phyloP scores from a whole-genome alignment of 2,797 vertebrate genomes.

The Leucoraja ocellata region DNA sequence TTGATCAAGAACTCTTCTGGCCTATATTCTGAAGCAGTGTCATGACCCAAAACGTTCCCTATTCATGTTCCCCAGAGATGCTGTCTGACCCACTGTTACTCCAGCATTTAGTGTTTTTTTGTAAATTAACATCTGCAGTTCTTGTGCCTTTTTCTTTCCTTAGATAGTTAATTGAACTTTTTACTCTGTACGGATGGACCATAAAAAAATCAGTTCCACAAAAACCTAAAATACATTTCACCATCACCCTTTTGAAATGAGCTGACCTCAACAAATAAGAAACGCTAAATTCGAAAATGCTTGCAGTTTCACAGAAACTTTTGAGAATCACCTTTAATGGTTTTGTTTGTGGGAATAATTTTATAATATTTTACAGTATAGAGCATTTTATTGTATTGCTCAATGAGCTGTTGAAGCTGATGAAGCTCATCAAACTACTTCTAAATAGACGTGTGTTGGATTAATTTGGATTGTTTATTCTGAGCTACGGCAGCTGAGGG shows the following conservation, averaged over 20 bases:
- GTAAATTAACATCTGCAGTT: no score
- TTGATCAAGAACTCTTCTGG: not conserved
- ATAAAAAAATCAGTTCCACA: not conserved
- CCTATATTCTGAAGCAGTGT: not conserved
- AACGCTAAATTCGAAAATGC: not conserved
- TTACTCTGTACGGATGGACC: not conserved
- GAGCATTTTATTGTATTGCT: not conserved
- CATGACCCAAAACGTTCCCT: no score
- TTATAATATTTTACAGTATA: no score
- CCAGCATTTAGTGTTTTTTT: no score
- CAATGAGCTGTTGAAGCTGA: not conserved
- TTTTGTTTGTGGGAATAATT: not conserved
- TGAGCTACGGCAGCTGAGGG: no score
- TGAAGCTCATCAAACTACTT: not conserved
- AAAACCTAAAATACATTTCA: not conserved
- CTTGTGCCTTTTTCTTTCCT: not conserved
- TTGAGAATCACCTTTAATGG: not conserved
- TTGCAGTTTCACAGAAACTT: not conserved
- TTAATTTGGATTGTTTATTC: no score
- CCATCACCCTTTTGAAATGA: not conserved
- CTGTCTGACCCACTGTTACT: no score
- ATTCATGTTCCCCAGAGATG: no score
- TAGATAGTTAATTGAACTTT: not conserved
- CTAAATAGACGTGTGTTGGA: no score
- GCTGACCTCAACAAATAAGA: not conserved